Evolutionary conservation across 2,888 invertebrate species (phyloP).

Genomic region (Silvanus unidentatus): DNA sequence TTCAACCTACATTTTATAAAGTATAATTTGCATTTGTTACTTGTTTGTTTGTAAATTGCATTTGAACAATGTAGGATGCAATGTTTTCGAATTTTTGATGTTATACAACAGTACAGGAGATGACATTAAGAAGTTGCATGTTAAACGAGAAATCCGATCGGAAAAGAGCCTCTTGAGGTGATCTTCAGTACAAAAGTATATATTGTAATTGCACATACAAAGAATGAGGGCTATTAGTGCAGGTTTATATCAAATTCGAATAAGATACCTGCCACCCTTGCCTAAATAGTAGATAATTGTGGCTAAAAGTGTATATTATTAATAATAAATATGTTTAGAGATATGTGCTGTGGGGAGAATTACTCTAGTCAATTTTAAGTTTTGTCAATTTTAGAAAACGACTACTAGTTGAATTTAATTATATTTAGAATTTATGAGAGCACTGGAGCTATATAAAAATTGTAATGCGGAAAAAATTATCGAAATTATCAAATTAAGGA

Average conservation of each 20-base stretch:
- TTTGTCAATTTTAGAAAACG: slow-evolving; percentile 46
- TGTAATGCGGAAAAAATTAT: no score
- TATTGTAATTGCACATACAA: slow-evolving; percentile 33
- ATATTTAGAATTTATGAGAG: slow-evolving; percentile 36
- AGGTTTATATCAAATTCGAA: slow-evolving; percentile 29
- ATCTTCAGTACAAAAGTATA: slow-evolving; percentile 10
- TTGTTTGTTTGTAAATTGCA: no score
- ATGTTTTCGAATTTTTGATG: no score
- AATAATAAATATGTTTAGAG: slow-evolving; percentile 34
- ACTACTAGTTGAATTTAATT: slow-evolving; percentile 37
- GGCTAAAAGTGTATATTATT: slow-evolving; percentile 38
- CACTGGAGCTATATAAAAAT: slow-evolving; percentile 30
- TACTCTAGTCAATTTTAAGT: slow-evolving; percentile 48
- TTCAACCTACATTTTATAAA: no score
- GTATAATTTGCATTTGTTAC: no score
- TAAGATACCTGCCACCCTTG: slow-evolving; percentile 23
- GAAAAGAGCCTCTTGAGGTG: no score
- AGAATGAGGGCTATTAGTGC: slow-evolving; percentile 14
- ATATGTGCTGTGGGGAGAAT: slow-evolving; percentile 39
- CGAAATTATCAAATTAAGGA: background rate
- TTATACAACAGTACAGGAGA: no score
- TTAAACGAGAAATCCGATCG: no score
- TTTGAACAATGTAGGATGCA: no score
- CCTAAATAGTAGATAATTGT: slow-evolving; percentile 43
- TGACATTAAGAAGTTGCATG: no score